Conservation (phyloP, 2,797 vertebrate species). For the Coregonus ussuriensis region DNA sequence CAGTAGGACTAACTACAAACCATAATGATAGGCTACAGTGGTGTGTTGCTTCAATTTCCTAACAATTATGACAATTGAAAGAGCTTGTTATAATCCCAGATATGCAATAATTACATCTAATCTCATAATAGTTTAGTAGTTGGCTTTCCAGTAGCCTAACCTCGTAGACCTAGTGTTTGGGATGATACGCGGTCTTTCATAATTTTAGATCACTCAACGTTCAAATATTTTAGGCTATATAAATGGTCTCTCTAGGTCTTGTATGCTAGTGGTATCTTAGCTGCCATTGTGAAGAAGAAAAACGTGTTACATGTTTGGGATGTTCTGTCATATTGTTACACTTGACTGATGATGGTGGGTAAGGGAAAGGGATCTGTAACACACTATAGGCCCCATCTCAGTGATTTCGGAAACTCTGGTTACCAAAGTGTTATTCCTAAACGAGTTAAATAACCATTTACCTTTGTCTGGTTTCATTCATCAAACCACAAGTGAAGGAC, state of each 20-base stretch:
- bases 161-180: slow-evolving; percentile 1
- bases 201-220: not conserved
- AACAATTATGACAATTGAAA: no score
- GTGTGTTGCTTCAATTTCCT: not conserved
- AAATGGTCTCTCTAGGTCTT: slow-evolving; percentile 27
- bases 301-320: slow-evolving; percentile 28
- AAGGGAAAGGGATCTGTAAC: slow-evolving; percentile 62
- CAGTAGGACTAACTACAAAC: slow-evolving; percentile 49
- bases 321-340: slow-evolving; percentile 18
- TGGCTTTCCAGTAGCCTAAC: not conserved
- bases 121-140: not conserved
- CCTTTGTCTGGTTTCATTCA: slow-evolving; percentile 94
- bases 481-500: slow-evolving; percentile 91
- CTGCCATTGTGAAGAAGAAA: slow-evolving; percentile 17
- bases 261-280: slow-evolving; percentile 32
- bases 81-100: not conserved
- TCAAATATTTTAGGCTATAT: slow-evolving; percentile 2
- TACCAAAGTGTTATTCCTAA: slow-evolving; percentile 86
- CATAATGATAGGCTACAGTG: slow-evolving; percentile 21
- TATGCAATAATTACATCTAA: not conserved
- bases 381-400: slow-evolving; percentile 65
- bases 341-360: slow-evolving; percentile 56
- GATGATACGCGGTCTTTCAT: not conserved
- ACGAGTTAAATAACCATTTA: slow-evolving; percentile 96
- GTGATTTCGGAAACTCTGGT: slow-evolving; percentile 77